Evolutionary conservation across 2,888 invertebrate genomes (phyloP).

Genomic region (Melolontha melolontha): DNA sequence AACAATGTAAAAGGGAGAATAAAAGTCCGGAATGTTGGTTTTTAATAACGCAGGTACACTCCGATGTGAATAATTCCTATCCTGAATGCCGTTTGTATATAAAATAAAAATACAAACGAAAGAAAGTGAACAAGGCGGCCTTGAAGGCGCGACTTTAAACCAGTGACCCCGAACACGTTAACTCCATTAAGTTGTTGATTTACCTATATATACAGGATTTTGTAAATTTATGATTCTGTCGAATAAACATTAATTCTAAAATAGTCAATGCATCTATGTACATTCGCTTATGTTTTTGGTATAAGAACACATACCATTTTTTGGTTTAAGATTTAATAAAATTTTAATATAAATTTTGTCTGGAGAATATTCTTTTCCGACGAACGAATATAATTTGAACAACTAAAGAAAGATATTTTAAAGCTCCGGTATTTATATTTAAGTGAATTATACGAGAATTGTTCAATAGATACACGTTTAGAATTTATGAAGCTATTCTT

Average conservation of each 20-base stretch:
- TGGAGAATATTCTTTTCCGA: no score
- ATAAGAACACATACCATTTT: no score
- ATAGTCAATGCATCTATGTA: neutral
- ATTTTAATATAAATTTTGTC: no score
- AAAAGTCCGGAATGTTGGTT: constrained; percentile 39
- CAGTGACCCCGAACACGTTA: constrained; percentile 44
- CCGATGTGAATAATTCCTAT: constrained; percentile 41
- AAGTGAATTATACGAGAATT: no score
- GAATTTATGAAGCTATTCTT: no score
- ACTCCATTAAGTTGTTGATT: constrained; percentile 7
- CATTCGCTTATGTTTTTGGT: no score
- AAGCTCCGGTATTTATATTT: no score
- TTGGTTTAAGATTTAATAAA: no score
- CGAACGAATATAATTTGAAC: no score
- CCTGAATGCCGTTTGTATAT: constrained; percentile 44
- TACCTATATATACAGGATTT: neutral
- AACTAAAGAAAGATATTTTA: no score
- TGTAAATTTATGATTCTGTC: neutral
- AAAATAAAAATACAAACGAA: constrained; percentile 50
- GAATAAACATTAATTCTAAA: neutral
- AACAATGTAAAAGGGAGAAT: constrained; percentile 29
- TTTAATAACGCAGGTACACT: constrained; percentile 30
- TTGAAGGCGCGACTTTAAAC: constrained; percentile 50
- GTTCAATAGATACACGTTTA: no score
- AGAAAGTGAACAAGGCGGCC: constrained; percentile 52